These are phyloP conservation scores for Orthonevra nobilis DNA, from an alignment of 2,888 invertebrate species.

Conservation along the genomic window DNA sequence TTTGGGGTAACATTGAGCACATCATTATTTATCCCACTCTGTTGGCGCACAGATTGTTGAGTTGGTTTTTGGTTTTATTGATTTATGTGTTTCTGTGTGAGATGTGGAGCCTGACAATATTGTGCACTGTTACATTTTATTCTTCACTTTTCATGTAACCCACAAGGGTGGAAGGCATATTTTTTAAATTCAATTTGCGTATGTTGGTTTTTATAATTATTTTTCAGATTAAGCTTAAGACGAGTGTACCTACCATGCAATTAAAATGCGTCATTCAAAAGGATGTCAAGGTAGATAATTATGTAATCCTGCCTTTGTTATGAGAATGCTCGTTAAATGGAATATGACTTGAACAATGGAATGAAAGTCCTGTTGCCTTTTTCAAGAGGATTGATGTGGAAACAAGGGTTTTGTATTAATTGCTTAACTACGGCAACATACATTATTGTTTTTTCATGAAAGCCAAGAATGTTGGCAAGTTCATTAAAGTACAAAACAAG, in stretches of 20 bases:
- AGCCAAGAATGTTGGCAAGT: too few species aligned
- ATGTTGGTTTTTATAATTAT: conserved; percentile 52
- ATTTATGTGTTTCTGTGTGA: conserved; percentile 32
- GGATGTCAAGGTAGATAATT: neutral
- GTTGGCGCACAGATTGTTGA: conserved; percentile 60
- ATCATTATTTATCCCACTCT: conserved; percentile 55
- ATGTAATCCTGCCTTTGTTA: neutral
- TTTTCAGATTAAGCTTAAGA: conserved; percentile 4
- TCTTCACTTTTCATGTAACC: conserved; percentile 10
- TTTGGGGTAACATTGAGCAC: conserved; percentile 52
- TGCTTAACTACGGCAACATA: too few species aligned
- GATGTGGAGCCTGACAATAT: conserved; percentile 17
- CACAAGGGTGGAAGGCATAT: neutral
- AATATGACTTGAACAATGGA: neutral
- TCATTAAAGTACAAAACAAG: too few species aligned
- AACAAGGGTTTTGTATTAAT: too few species aligned
- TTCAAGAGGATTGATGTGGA: too few species aligned
- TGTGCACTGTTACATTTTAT: conserved; percentile 19
- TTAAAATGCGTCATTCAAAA: conserved; percentile 7
- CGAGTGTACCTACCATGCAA: conserved; percentile 14
- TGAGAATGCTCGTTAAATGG: neutral
- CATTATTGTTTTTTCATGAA: too few species aligned
- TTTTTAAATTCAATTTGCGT: conserved; percentile 50
- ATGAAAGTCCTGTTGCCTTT: too few species aligned
- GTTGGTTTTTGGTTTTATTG: conserved; percentile 63